Evolutionary conservation across 1,140 invertebrate genomes (phyloP).

Genomic region (Lerema accius): DNA sequence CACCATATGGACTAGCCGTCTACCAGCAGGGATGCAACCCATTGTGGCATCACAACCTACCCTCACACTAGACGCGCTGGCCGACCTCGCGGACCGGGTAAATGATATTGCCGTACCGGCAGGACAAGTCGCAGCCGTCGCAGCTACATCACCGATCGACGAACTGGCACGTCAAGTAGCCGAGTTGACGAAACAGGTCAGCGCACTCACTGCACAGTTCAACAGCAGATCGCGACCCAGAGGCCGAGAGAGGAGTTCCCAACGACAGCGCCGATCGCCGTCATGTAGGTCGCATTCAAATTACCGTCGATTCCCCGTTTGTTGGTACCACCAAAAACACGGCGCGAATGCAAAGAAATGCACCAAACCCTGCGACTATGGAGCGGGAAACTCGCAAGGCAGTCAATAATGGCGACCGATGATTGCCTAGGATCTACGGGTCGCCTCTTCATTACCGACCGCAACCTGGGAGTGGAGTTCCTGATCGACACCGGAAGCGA

Average conservation of each 20-base stretch:
- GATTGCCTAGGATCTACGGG: conserved; percentile 14
- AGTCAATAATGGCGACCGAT: conserved; percentile 24
- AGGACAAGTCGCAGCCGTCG: conserved; percentile 16
- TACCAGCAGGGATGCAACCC: conserved; percentile 23
- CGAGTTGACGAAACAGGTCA: too few relatives aligned
- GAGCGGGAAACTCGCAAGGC: conserved; percentile 16
- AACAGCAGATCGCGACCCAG: too few relatives aligned
- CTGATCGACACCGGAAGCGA: conserved; percentile 33
- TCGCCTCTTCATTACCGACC: conserved; percentile 34
- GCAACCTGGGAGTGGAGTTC: conserved; percentile 20
- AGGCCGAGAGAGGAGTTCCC: too few relatives aligned
- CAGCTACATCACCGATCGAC: background rate
- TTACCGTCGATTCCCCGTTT: conserved; percentile 22
- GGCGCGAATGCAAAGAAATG: conserved; percentile 26
- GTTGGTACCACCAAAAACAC: conserved; percentile 31
- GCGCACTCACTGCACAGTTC: too few relatives aligned
- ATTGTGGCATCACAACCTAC: conserved; percentile 29
- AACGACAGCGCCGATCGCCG: background rate
- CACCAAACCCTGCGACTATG: conserved; percentile 24
- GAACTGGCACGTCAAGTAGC: background rate
- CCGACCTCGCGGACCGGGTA: conserved; percentile 28
- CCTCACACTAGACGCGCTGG: conserved; percentile 5
- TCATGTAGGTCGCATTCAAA: background rate
- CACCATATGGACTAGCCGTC: conserved; percentile 30
- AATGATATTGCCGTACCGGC: conserved; percentile 12